Base-by-base conservation (phyloP, 2,113 vertebrate genomes). In the Serilophus lunatus region DNA sequence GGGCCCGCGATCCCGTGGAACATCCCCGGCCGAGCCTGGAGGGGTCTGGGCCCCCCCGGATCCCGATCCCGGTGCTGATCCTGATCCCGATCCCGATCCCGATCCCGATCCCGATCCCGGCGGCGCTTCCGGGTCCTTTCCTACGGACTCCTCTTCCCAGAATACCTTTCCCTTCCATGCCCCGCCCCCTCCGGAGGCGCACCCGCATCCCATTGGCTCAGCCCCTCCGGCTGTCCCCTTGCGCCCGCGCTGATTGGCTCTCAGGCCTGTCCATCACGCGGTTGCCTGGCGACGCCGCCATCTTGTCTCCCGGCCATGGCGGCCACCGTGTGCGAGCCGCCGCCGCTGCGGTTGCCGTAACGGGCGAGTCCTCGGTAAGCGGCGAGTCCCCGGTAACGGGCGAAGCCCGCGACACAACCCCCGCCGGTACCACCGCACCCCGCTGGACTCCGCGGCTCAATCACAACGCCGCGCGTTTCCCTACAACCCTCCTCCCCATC, bases 151-250 rank as follows among this genome's bases (percentile, higher is more conserved):
- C 20, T 3, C 0, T 66, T 68, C 82, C 82, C 70, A 66, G 24
- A 40, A 50, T 17, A 15, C 70, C 42, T 14, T n/a, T 29, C 35
- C 3, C 18, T n/a, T 9, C 1, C 1, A 0, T 0, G 29, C 2
- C 57, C 63, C 90, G 0, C 70, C 83, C 5, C 0, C 13, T 77
- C 13, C 5, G 20, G 3, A 19, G 0, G 0, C 4, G 0, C 0
- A 3, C 3, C 50, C 2, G 13, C 1, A 14, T 3, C 2, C 0
- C 3, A 83, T 72, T 78, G 84, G 90, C 0, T 6, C 0, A 0
- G 0, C 0, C 1, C 0, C 3, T 0, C 54, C 3, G 2, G 10
- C 2, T 0, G 3, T 1, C 2, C 2, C 5, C 2, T 10, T 12
- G 1, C 5, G 2, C 2, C 0, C 44, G 6, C 3, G 3, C 5